These are phyloP conservation scores for Silurus asotus DNA, from an alignment of 2,113 vertebrate genomes.

Conservation along the genomic window DNA sequence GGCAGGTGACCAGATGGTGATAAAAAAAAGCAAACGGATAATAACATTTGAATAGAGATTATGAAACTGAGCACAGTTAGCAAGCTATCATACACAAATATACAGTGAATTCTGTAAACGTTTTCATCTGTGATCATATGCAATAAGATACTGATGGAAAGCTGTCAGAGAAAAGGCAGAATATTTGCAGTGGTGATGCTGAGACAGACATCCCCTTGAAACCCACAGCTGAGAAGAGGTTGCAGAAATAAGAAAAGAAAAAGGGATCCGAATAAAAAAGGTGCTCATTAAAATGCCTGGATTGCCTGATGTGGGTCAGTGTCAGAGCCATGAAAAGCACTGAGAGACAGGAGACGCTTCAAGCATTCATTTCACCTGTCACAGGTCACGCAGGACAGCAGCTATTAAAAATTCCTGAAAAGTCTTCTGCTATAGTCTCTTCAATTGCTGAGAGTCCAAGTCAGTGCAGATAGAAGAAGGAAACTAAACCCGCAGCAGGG, in stretches of 20 bases:
- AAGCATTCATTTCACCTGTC: conserved; percentile 43
- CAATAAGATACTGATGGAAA: background rate
- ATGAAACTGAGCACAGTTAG: background rate
- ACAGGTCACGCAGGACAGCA: conserved; percentile 39
- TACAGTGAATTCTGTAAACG: background rate
- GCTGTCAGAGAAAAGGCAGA: background rate
- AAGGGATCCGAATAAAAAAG: conserved; percentile 30
- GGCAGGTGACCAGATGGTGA: background rate
- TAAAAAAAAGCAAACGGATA: background rate
- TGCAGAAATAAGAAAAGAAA: background rate
- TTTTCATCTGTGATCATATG: background rate
- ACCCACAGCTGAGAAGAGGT: conserved; percentile 23
- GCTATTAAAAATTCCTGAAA: conserved; percentile 38
- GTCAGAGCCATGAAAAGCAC: conserved; percentile 40
- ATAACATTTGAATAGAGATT: background rate
- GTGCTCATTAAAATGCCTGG: conserved; percentile 68
- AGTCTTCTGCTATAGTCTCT: conserved; percentile 8
- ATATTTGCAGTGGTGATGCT: background rate
- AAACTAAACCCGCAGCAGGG: conserved; percentile 22
- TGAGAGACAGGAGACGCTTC: conserved; percentile 43
- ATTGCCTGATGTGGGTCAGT: conserved; percentile 59
- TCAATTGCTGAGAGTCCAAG: conserved; percentile 8
- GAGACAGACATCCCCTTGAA: background rate
- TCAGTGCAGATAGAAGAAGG: conserved; percentile 20
- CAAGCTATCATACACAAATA: no score